A percentile compares a stretch with the other conserved stretches of the same genome.
These are phyloP conservation scores for Polylopha cassiicola DNA, from an alignment of 2,888 invertebrate species.

Conservation along the genomic window DNA sequence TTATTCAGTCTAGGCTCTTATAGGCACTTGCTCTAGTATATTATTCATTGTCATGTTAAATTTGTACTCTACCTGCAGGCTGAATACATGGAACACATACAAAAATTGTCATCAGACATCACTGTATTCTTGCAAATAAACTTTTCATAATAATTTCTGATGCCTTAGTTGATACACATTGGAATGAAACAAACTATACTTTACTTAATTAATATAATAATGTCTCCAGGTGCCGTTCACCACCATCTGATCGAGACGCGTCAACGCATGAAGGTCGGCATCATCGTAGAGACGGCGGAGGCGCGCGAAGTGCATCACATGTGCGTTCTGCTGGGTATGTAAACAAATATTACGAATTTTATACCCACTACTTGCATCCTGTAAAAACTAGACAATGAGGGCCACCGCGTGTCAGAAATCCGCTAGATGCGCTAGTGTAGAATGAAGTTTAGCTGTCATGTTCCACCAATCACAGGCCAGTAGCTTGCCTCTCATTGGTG, in stretches of 20 bases:
- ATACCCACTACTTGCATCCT: not conserved
- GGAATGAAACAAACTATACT: not conserved
- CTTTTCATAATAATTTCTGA: no score
- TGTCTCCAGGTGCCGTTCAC: slow-evolving; percentile 86
- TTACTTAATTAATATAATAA: slow-evolving; percentile 5
- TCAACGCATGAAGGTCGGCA: slow-evolving; percentile 96
- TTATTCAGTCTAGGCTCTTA: no score
- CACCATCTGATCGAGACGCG: slow-evolving; percentile 96
- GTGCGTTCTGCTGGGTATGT: slow-evolving; percentile 90
- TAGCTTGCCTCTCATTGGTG: no score
- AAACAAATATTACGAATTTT: not conserved
- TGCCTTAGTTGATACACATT: no score
- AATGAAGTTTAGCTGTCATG: no score
- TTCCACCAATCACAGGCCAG: no score
- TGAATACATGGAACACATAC: no score
- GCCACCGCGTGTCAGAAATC: not conserved
- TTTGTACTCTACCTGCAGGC: no score
- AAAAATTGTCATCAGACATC: no score
- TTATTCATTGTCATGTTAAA: no score
- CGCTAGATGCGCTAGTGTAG: slow-evolving; percentile 4
- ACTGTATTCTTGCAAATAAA: no score
- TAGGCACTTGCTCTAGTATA: no score
- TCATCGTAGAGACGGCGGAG: slow-evolving; percentile 97
- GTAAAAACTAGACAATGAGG: not conserved
- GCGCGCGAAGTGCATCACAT: slow-evolving; percentile 97